Conservation (phyloP, 1,140 invertebrate species). For the Chironomus striatipennis region DNA sequence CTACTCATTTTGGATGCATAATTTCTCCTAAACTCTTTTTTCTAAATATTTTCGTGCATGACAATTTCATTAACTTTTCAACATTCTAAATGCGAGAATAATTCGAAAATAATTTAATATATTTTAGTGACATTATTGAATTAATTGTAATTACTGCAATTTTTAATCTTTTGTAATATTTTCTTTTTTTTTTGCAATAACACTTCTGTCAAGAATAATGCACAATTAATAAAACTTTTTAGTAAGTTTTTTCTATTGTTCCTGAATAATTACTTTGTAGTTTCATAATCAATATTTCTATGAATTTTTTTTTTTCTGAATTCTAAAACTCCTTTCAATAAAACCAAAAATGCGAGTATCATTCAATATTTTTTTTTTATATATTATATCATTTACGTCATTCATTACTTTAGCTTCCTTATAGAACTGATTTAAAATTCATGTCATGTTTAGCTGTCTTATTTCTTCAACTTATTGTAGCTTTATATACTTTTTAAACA, state of each 20-base stretch:
- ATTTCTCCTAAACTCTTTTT: too few relatives aligned
- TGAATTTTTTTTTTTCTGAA: neutral
- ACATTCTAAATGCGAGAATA: too few relatives aligned
- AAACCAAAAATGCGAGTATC: neutral
- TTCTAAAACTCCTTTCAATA: neutral
- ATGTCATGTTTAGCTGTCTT: neutral
- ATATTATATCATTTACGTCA: neutral
- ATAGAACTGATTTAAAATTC: constrained; percentile 8
- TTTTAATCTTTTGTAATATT: too few relatives aligned
- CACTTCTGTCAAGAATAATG: too few relatives aligned
- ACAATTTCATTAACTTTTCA: too few relatives aligned
- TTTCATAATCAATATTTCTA: neutral
- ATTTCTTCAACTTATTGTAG: neutral
- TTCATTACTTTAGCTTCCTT: neutral
- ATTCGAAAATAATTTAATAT: too few relatives aligned
- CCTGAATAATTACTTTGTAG: neutral
- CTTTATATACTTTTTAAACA: neutral
- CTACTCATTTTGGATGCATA: too few relatives aligned
- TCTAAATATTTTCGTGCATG: too few relatives aligned
- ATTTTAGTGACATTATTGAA: too few relatives aligned
- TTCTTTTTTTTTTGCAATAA: too few relatives aligned
- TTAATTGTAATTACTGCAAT: too few relatives aligned
- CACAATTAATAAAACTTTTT: neutral
- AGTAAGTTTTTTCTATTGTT: neutral
- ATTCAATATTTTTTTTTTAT: neutral